Percentiles rank a stretch among this genome's conserved stretches.
These are phyloP conservation scores for Onychomys leucogaster DNA, from an alignment of 2,797 vertebrate species.

Conservation along the genomic window DNA sequence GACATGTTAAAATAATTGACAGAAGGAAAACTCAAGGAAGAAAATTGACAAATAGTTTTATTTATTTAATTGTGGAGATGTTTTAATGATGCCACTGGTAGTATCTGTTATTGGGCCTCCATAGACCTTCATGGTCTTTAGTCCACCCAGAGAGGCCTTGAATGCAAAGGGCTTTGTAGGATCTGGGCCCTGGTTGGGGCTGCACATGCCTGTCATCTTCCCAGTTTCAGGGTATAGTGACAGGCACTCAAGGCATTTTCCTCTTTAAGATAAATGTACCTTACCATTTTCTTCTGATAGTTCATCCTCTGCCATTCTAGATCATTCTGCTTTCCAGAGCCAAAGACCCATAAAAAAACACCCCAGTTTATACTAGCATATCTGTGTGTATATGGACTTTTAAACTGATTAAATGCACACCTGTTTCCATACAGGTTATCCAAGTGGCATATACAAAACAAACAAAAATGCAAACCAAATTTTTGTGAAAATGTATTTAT, in stretches of 20 bases:
- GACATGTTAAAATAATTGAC: background rate
- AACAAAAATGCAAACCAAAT: background rate
- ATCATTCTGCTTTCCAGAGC: slow-evolving; percentile 3
- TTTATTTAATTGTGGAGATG: background rate
- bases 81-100: background rate
- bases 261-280: background rate
- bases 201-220: background rate
- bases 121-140: background rate
- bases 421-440: background rate
- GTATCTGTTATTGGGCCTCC: background rate
- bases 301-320: background rate
- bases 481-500: background rate
- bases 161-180: accelerated
- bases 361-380: background rate
- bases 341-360: slow-evolving; percentile 17
- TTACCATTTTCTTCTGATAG: background rate
- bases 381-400: background rate
- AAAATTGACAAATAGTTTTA: background rate
- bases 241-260: background rate
- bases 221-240: background rate
- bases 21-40: background rate
- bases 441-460: background rate
- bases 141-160: background rate
- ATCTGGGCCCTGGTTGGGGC: background rate
- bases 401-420: slow-evolving; percentile 36